Percentiles rank a stretch among this genome's conserved stretches.
Evolutionary conservation across 2,888 invertebrate species (phyloP).

Genomic region (Lomographa bimaculata): DNA sequence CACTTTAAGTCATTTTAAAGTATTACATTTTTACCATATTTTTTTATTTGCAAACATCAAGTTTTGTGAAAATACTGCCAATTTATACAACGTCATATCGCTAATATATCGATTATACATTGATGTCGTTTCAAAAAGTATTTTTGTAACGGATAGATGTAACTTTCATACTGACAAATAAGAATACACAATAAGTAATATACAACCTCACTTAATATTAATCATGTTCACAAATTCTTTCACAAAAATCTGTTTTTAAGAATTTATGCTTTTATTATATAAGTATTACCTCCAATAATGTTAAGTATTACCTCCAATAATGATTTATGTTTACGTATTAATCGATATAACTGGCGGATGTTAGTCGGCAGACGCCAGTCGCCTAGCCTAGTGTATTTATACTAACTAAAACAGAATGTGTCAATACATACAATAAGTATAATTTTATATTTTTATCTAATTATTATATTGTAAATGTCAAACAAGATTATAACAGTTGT

Average conservation of each 20-base stretch:
- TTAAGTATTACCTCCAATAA: constrained; percentile 79
- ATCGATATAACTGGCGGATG: constrained; percentile 20
- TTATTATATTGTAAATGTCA: constrained; percentile 74
- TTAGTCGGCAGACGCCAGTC: constrained; percentile 1
- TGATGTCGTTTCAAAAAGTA: constrained; percentile 22
- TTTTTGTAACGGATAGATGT: constrained; percentile 32
- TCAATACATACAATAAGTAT: constrained; percentile 46
- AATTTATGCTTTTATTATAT: constrained; percentile 63
- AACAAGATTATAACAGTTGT: constrained; percentile 74
- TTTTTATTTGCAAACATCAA: constrained; percentile 25
- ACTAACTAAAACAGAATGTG: constrained; percentile 25
- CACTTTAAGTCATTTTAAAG: constrained; percentile 36
- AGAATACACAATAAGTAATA: constrained; percentile 1
- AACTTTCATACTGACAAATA: constrained; percentile 20
- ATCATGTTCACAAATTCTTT: constrained; percentile 69
- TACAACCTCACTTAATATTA: constrained; percentile 39
- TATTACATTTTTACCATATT: constrained; percentile 21
- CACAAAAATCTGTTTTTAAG: constrained; percentile 59
- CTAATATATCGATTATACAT: constrained; percentile 25
- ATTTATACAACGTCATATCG: constrained; percentile 22
- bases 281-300: constrained; percentile 80
- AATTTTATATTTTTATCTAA: constrained; percentile 51
- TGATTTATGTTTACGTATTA: constrained; percentile 62
- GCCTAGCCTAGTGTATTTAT: constrained; percentile 17
- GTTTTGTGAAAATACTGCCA: constrained; percentile 27